Percentiles rank a stretch among this genome's conserved stretches.
Conservation (phyloP, 2,888 invertebrate genomes). For the Callosobruchus maculatus region DNA sequence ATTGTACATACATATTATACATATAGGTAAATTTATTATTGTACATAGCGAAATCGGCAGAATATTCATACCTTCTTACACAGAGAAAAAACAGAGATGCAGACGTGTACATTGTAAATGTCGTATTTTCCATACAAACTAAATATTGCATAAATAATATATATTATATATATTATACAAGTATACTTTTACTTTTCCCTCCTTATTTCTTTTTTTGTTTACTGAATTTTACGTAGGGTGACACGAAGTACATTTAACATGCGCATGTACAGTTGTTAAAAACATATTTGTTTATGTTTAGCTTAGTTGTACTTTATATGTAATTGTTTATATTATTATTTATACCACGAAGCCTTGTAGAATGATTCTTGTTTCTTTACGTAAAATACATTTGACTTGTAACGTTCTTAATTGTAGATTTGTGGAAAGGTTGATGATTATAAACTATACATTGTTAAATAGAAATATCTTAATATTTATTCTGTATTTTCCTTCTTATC, state of each 20-base stretch:
- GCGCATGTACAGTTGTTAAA: slow-evolving; percentile 14
- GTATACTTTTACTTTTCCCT: slow-evolving; percentile 17
- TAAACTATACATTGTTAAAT: slow-evolving; percentile 55
- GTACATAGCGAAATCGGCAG: slow-evolving; percentile 7
- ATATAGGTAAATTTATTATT: slow-evolving; percentile 16
- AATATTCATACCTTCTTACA: slow-evolving; percentile 24
- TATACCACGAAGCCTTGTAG: slow-evolving; percentile 44
- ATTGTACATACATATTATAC: slow-evolving; percentile 43
- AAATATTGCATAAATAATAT: slow-evolving; percentile 35
- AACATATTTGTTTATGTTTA: slow-evolving; percentile 33
- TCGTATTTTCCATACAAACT: slow-evolving; percentile 44
- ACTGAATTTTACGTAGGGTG: slow-evolving; percentile 48
- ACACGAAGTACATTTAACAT: slow-evolving; percentile 39
- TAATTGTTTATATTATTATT: slow-evolving; percentile 35
- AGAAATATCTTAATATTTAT: slow-evolving; percentile 54
- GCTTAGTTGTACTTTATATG: slow-evolving; percentile 45
- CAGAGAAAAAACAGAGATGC: slow-evolving; percentile 11
- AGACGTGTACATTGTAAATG: slow-evolving; percentile 39
- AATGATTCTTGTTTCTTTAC: slow-evolving; percentile 47
- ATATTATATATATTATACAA: slow-evolving; percentile 37
- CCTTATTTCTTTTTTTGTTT: slow-evolving; percentile 13
- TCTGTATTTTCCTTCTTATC: slow-evolving; percentile 17
- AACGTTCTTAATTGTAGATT: slow-evolving; percentile 54
- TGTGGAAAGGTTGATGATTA: slow-evolving; percentile 55
- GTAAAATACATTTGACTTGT: slow-evolving; percentile 47